phyloP scores from a whole-genome alignment of 2,113 vertebrate species.

The Indicator indicator region DNA sequence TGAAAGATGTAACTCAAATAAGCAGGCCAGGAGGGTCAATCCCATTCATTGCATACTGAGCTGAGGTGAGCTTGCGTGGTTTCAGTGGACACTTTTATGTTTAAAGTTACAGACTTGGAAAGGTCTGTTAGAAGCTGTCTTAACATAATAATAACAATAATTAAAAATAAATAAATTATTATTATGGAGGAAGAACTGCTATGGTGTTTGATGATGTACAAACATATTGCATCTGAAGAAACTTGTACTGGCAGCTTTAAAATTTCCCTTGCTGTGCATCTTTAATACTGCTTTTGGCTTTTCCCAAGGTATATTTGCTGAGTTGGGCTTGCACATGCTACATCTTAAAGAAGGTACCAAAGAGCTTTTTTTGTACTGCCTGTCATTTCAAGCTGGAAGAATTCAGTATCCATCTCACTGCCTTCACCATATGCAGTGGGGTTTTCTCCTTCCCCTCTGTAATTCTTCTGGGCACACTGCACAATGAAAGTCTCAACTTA shows the following conservation, averaged over 20 bases:
- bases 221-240: not conserved
- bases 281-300: conserved; percentile 32
- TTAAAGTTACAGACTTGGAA: not conserved
- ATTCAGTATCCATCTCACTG: conserved; percentile 44
- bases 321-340: not conserved
- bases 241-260: not conserved
- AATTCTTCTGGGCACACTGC: conserved; percentile 17
- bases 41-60: not conserved
- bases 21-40: not conserved
- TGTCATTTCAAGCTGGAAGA: conserved; percentile 55
- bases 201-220: not conserved
- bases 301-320: conserved; percentile 1
- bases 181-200: not conserved
- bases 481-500: conserved; percentile 68
- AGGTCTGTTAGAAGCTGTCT: not conserved
- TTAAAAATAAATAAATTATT: not conserved
- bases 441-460: conserved; percentile 53
- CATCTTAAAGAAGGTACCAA: conserved; percentile 3
- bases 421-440: conserved; percentile 49
- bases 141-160: not conserved
- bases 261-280: not conserved
- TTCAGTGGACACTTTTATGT: not conserved
- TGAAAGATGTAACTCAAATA: not conserved
- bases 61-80: not conserved
- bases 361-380: conserved; percentile 50